These are phyloP conservation scores for Eristalis intricaria DNA, from an alignment of 2,888 invertebrate genomes.

Conservation along the genomic window DNA sequence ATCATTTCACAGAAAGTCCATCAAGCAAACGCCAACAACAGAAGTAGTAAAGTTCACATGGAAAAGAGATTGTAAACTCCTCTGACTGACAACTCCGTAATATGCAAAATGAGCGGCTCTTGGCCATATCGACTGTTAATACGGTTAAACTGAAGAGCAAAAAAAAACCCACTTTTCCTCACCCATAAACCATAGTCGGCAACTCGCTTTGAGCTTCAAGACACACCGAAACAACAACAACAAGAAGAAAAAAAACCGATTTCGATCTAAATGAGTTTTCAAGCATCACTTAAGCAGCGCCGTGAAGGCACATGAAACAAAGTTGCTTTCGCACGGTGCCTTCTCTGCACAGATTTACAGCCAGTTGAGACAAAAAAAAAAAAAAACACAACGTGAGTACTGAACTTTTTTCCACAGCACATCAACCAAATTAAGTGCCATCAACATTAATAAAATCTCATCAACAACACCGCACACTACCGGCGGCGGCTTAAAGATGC, in stretches of 20 bases:
- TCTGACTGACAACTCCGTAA: neutral
- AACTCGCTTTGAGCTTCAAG: neutral
- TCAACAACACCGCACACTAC: conserved; percentile 51
- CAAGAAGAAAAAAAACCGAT: neutral
- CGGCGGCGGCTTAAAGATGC: conserved; percentile 20
- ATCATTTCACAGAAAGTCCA: neutral
- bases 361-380: neutral
- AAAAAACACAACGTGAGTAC: neutral
- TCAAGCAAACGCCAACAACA: neutral
- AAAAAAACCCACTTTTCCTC: neutral
- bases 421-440: conserved; percentile 56
- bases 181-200: neutral
- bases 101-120: neutral
- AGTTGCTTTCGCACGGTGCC: conserved; percentile 20
- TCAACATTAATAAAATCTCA: conserved; percentile 58
- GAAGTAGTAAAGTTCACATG: neutral
- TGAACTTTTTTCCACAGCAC: conserved; percentile 32
- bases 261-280: conserved; percentile 1
- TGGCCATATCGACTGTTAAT: neutral
- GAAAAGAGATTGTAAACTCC: neutral
- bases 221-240: neutral
- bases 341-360: neutral
- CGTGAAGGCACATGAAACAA: conserved; percentile 6
- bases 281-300: neutral
- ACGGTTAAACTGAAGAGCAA: neutral